phyloP scores from a whole-genome alignment of 2,888 invertebrate species.

The Eupithecia insigniata region DNA sequence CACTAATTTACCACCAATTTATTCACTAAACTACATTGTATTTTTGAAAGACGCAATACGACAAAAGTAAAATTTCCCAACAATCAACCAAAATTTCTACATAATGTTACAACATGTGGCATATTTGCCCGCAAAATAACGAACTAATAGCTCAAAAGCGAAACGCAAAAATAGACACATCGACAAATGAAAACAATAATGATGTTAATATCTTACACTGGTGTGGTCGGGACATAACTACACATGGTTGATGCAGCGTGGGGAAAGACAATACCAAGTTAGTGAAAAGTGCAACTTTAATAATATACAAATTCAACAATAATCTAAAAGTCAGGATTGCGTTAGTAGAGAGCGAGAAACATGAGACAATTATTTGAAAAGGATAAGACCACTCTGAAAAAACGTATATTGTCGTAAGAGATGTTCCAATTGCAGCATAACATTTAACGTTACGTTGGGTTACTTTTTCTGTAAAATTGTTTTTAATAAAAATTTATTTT shows the following conservation, averaged over 20 bases:
- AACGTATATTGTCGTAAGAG: slow-evolving; percentile 69
- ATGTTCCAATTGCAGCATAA: slow-evolving; percentile 69
- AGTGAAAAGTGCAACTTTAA: slow-evolving; percentile 62
- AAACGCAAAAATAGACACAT: slow-evolving; percentile 41
- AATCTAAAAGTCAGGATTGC: slow-evolving; percentile 21
- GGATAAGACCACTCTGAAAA: slow-evolving; percentile 42
- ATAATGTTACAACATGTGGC: slow-evolving; percentile 26
- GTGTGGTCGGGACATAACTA: slow-evolving; percentile 85
- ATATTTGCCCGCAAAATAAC: slow-evolving; percentile 44
- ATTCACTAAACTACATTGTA: slow-evolving; percentile 16
- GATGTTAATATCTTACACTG: slow-evolving; percentile 84
- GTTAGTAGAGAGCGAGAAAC: slow-evolving; percentile 22
- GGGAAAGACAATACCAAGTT: slow-evolving; percentile 63
- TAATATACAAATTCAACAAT: slow-evolving; percentile 31
- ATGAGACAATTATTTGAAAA: slow-evolving; percentile 43
- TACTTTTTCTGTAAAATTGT: background rate
- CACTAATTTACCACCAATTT: slow-evolving; percentile 18
- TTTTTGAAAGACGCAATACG: slow-evolving; percentile 14
- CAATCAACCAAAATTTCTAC: background rate
- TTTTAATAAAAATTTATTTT: background rate
- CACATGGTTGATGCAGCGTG: slow-evolving; percentile 75
- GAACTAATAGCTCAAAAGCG: slow-evolving; percentile 14
- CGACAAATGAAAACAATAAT: slow-evolving; percentile 38
- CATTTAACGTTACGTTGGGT: background rate
- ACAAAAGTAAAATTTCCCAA: slow-evolving; percentile 11